Evolutionary conservation across 2,797 vertebrate species (phyloP), one percentile per base, ranked within the genome.

Genomic region (Synaphobranchus kaupii): DNA sequence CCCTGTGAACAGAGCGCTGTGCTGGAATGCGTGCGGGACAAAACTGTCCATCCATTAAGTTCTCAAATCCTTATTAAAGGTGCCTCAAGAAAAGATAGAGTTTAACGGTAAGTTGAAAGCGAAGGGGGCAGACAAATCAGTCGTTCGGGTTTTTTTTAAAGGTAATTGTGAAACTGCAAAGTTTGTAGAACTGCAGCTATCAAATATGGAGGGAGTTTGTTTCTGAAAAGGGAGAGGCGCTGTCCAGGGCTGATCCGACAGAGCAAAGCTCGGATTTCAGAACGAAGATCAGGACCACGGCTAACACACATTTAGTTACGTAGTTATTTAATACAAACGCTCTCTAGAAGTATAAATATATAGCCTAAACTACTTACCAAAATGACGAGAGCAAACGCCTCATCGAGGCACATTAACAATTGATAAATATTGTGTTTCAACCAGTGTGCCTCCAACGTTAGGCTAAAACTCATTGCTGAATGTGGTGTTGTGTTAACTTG

Each of bases 211-310:
- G 93, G 94, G 87, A 91, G 88, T 89, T 85, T 50, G 50, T 87
- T 63, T 91, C 90, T 90, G 90, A 89, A 92, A 92, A 94, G 93
- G 93, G 91, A 92, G 88, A 95, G 95, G 96, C 96, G 97, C 97
- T 98, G 97, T 98, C 97, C 97, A 97, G 96, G 94, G 96, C 96
- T 97, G 97, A 97, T 97, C 86, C 91, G n/a, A 15, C 84, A 86
- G 60, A 85, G 66, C 87, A 83, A 88, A 88, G 91, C 89, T 92
- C 93, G 92, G 91, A 89, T 93, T 93, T 92, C 93, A 91, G 87
- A 88, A 92, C 88, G 81, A 80, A 86, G 90, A 91, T 93, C 95
- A 96, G 95, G 92, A 94, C 96, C 94, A 95, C 88, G 93, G 96
- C 95, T 94, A 89, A 86, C 95, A 95, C 94, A 95, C 94, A 93